phyloP scores from a whole-genome alignment of 2,113 vertebrate species.

The Empidonax alnorum region DNA sequence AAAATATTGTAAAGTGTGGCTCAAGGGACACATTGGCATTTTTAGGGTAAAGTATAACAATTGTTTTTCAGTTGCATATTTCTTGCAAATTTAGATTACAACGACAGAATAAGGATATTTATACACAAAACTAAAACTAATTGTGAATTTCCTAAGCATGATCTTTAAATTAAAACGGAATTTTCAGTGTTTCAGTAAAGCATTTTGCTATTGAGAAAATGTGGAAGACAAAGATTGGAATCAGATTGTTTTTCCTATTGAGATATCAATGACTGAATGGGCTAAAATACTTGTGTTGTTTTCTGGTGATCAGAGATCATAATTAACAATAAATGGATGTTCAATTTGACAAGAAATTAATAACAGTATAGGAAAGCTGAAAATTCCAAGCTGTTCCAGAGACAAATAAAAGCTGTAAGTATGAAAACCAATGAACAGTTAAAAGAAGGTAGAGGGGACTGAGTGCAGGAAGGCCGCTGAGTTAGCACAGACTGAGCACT shows the following conservation, averaged over 20 bases:
- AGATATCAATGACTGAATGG: neutral
- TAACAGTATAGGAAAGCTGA: neutral
- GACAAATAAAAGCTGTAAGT: neutral
- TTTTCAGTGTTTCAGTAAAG: neutral
- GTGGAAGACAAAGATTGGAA: neutral
- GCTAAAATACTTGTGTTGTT: neutral
- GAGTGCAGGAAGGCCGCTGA: neutral
- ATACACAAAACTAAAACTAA: neutral
- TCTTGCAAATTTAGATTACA: neutral
- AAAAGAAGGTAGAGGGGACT: neutral
- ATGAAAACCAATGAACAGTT: neutral
- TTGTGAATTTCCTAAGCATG: neutral
- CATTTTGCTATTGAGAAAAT: neutral
- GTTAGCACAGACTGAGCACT: neutral
- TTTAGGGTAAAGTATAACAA: neutral
- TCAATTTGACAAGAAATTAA: neutral
- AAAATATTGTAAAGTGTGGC: neutral
- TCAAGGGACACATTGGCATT: neutral
- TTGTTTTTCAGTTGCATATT: neutral
- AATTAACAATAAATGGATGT: neutral
- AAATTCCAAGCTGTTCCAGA: neutral
- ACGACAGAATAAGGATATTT: neutral
- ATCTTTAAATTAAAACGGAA: neutral
- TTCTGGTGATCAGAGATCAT: neutral
- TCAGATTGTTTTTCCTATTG: neutral